These are phyloP conservation scores for Geotrupes spiniger DNA, from an alignment of 2,888 invertebrate genomes.

Conservation along the genomic window DNA sequence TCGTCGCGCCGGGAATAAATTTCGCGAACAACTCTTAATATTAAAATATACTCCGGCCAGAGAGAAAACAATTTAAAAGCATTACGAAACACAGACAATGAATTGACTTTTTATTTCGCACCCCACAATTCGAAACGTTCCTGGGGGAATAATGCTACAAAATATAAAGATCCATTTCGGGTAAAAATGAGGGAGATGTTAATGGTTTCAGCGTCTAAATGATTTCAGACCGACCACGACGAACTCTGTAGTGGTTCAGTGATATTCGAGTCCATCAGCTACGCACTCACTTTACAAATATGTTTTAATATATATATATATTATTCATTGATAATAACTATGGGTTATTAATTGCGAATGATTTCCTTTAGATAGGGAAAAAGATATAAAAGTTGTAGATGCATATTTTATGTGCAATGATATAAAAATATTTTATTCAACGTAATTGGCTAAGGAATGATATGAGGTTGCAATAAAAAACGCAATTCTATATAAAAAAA, in stretches of 20 bases:
- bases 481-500: neutral
- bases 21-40: neutral
- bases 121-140: constrained; percentile 18
- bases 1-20: too few relatives aligned
- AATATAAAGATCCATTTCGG: constrained; percentile 17
- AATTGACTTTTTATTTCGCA: constrained; percentile 21
- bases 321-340: too few relatives aligned
- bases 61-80: constrained; percentile 14
- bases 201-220: neutral
- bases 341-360: too few relatives aligned
- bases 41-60: constrained; percentile 1
- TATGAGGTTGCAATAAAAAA: too few relatives aligned
- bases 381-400: too few relatives aligned
- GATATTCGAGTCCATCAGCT: too few relatives aligned
- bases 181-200: constrained; percentile 17
- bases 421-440: too few relatives aligned
- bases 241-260: neutral
- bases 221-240: constrained; percentile 1
- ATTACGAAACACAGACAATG: constrained; percentile 16
- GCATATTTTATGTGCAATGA: too few relatives aligned
- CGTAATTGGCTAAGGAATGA: too few relatives aligned
- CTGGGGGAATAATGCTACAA: constrained; percentile 17
- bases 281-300: too few relatives aligned
- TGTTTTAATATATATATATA: too few relatives aligned
- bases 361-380: too few relatives aligned